Percentiles rank a stretch among this genome's conserved stretches.
phyloP scores from a whole-genome alignment of 2,113 vertebrate genomes.

The Osmerus eperlanus region DNA sequence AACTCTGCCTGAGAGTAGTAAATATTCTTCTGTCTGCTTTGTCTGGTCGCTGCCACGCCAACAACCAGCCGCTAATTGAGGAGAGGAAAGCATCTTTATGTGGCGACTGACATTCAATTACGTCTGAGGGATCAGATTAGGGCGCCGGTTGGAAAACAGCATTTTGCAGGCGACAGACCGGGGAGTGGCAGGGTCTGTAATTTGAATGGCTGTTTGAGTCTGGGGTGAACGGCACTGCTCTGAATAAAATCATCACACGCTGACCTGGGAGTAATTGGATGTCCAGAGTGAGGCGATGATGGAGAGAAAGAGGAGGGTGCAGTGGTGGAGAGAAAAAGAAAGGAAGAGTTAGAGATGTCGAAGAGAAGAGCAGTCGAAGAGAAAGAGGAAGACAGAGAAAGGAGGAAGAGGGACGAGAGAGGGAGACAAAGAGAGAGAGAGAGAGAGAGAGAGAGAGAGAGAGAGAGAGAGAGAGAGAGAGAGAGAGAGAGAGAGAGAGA shows the following conservation, averaged over 20 bases:
- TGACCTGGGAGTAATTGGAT: slow-evolving; percentile 74
- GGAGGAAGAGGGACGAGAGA: not conserved
- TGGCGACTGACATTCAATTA: slow-evolving; percentile 82
- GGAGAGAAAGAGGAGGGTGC: slow-evolving; percentile 16
- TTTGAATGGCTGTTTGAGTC: slow-evolving; percentile 69
- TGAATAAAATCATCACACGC: slow-evolving; percentile 65
- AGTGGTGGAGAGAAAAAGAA: slow-evolving; percentile 32
- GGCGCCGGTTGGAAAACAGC: slow-evolving; percentile 43
- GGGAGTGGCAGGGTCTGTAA: slow-evolving; percentile 50
- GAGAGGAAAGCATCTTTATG: slow-evolving; percentile 70
- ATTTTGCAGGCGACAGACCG: not conserved
- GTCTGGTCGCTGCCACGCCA: slow-evolving; percentile 58
- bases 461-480: not conserved
- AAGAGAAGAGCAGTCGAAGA: slow-evolving; percentile 21
- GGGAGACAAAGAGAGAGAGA: slow-evolving; percentile 9
- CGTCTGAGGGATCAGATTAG: slow-evolving; percentile 71
- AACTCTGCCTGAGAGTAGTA: slow-evolving; percentile 70
- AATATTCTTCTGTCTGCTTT: slow-evolving; percentile 75
- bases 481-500: slow-evolving; percentile 4
- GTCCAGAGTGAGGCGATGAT: slow-evolving; percentile 57
- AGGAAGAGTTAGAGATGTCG: slow-evolving; percentile 20
- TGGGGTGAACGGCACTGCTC: slow-evolving; percentile 54
- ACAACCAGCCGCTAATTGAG: slow-evolving; percentile 76
- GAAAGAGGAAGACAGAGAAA: not conserved
- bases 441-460: not conserved